phyloP scores from a whole-genome alignment of 2,797 vertebrate species.

The Graptemys geographica region DNA sequence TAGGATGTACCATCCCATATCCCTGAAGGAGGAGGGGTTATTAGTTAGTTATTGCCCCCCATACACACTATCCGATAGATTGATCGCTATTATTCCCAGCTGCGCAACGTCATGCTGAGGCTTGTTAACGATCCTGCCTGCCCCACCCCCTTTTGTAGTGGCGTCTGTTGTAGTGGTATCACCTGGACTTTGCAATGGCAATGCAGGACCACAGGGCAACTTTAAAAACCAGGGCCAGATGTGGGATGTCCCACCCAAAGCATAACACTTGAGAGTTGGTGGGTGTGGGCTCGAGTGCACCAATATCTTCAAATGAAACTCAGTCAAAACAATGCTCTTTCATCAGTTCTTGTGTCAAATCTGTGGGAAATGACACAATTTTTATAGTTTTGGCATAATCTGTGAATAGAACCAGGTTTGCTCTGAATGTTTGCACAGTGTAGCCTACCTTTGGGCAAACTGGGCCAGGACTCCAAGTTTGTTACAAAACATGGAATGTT shows the following conservation, averaged over 20 bases:
- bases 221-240: not conserved
- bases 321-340: not conserved
- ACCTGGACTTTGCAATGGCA: not conserved
- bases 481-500: not conserved
- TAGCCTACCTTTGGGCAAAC: not conserved
- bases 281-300: not conserved
- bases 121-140: not conserved
- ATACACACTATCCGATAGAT: not conserved
- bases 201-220: not conserved
- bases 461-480: not conserved
- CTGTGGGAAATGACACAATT: not conserved
- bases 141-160: too few relatives aligned
- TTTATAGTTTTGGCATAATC: not conserved
- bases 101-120: not conserved
- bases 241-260: not conserved
- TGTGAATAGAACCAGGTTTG: not conserved
- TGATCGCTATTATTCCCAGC: not conserved
- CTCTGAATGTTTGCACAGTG: not conserved
- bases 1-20: not conserved
- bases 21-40: not conserved
- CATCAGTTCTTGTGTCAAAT: not conserved
- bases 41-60: not conserved
- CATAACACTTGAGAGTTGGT: not conserved
- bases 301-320: not conserved
- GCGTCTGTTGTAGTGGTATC: too few relatives aligned